phyloP scores from a whole-genome alignment of 2,888 invertebrate genomes.

The Dynastes hyllus region DNA sequence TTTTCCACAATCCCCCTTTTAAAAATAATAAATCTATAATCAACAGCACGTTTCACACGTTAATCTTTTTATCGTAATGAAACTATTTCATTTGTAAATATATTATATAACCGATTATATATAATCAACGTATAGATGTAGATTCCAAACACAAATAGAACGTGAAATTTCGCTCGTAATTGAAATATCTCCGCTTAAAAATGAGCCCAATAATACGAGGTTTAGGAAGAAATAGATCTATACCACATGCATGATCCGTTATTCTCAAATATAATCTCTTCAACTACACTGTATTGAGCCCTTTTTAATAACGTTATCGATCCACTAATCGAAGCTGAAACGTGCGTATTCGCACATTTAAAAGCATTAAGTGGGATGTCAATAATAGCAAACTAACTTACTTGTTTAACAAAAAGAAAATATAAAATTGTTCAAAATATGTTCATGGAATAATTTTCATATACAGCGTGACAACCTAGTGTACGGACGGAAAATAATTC shows the following conservation, averaged over 20 bases:
- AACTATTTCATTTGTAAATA: background rate
- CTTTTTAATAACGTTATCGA: background rate
- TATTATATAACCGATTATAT: background rate
- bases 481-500: no score
- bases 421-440: no score
- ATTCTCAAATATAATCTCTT: background rate
- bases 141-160: background rate
- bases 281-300: no score
- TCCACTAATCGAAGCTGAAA: background rate
- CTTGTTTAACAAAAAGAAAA: no score
- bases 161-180: background rate
- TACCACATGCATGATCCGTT: background rate
- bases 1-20: no score
- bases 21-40: no score
- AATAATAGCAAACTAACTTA: background rate
- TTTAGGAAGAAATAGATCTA: background rate
- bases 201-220: background rate
- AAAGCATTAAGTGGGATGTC: background rate
- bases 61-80: constrained; percentile 7
- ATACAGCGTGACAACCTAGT: no score
- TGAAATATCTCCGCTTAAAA: background rate
- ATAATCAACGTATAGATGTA: background rate
- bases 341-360: background rate
- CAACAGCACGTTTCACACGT: background rate
- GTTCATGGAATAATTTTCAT: no score